Evolutionary conservation across 2,113 vertebrate genomes (phyloP).

Genomic region (Oreocharis arfaki): DNA sequence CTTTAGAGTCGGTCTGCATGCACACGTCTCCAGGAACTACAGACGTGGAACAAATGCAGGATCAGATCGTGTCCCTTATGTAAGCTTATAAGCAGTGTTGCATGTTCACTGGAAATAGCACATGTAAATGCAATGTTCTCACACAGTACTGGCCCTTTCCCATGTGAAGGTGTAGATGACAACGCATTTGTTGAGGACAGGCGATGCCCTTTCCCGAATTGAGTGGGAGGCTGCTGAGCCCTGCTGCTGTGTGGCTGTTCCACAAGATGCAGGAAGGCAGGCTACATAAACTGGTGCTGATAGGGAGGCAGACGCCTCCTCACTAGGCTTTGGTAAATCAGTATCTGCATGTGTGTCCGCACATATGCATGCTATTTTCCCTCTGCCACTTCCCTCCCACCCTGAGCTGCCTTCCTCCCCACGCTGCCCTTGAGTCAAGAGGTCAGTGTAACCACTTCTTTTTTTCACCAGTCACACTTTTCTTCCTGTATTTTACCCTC

Average conservation of each 20-base stretch:
- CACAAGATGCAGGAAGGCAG: not conserved
- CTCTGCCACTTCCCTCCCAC: not conserved
- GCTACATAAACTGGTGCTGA: not conserved
- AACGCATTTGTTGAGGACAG: fast-evolving
- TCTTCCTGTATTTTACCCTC: not conserved
- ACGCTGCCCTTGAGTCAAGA: not conserved
- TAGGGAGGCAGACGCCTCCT: not conserved
- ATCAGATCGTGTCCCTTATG: not conserved
- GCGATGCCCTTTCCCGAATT: not conserved
- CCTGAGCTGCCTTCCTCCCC: not conserved
- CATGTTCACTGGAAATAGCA: not conserved
- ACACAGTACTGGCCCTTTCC: fast-evolving
- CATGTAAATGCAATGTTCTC: not conserved
- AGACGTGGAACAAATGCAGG: not conserved
- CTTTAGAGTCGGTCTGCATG: not conserved
- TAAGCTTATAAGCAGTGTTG: not conserved
- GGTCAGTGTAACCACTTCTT: not conserved
- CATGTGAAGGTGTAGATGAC: fast-evolving
- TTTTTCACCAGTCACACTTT: not conserved
- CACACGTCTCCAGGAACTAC: not conserved
- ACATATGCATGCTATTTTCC: not conserved
- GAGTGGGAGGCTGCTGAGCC: not conserved
- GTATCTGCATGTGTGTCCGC: not conserved
- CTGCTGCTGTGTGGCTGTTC: not conserved
- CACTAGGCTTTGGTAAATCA: not conserved